phyloP scores from a whole-genome alignment of 1,140 invertebrate genomes.

The Paralvinella palmiformis region DNA sequence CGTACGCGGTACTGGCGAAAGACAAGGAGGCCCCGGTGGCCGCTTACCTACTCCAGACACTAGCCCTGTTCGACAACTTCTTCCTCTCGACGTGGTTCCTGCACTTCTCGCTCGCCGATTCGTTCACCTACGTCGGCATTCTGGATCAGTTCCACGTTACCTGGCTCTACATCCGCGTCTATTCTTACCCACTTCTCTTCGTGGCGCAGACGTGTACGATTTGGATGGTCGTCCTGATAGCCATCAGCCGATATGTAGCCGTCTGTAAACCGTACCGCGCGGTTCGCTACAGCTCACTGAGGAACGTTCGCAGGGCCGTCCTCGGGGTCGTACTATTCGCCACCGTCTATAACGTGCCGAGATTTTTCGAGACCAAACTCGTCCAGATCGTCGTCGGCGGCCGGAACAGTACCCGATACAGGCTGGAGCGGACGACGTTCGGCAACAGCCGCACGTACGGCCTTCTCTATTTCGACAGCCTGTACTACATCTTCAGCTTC shows the following conservation, averaged over 20 bases:
- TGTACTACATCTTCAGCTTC: constrained; percentile 19
- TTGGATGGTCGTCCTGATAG: constrained; percentile 15
- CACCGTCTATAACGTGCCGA: constrained; percentile 13
- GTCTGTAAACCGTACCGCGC: constrained; percentile 12
- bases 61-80: constrained; percentile 12
- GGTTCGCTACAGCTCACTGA: not conserved
- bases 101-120: constrained; percentile 13
- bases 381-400: not conserved
- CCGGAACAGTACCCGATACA: not conserved
- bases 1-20: not conserved
- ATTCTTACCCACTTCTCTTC: constrained; percentile 15
- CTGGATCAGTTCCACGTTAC: not conserved
- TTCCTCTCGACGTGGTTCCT: constrained; percentile 11
- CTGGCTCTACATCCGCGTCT: constrained; percentile 13
- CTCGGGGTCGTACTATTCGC: constrained; percentile 4
- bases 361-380: constrained; percentile 9
- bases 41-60: constrained; percentile 1
- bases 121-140: constrained; percentile 6
- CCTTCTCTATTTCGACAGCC: constrained; percentile 11
- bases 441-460: constrained; percentile 4
- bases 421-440: not conserved
- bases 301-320: not conserved
- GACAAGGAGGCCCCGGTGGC: constrained; percentile 7
- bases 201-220: constrained; percentile 9
- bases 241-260: constrained; percentile 7